Conservation (phyloP, 2,113 vertebrate species). For the Rhabdomys dilectus region DNA sequence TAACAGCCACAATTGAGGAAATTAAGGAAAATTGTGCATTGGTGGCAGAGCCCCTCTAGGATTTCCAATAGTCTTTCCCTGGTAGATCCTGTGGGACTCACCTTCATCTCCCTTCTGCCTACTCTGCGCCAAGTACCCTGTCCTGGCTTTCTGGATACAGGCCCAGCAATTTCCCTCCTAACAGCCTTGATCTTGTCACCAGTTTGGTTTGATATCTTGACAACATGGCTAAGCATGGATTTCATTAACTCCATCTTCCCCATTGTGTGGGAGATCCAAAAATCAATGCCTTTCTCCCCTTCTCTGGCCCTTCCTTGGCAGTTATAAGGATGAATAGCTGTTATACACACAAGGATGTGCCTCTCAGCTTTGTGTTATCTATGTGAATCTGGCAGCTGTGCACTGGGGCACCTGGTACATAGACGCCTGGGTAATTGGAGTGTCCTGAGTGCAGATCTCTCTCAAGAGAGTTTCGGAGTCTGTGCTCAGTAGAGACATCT, state of each 20-base stretch:
- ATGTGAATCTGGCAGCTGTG: too few relatives aligned
- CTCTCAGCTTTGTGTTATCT: neutral
- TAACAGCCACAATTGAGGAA: conserved; percentile 86
- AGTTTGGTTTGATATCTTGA: conserved; percentile 54
- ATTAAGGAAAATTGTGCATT: conserved; percentile 84
- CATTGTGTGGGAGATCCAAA: neutral
- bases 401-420: too few relatives aligned
- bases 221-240: conserved; percentile 65
- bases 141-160: conserved; percentile 80
- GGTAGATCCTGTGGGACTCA: conserved; percentile 64
- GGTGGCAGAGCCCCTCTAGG: conserved; percentile 79
- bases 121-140: conserved; percentile 21
- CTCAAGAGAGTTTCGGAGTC: neutral
- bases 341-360: neutral
- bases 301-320: rapidly evolving
- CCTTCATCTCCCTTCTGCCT: conserved; percentile 53
- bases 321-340: too few relatives aligned
- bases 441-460: neutral
- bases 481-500: neutral
- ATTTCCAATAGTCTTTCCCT: conserved; percentile 76
- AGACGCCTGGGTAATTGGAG: neutral
- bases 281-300: neutral
- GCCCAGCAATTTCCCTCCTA: conserved; percentile 71
- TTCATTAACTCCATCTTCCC: conserved; percentile 53
- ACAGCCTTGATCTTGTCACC: conserved; percentile 75